Percentiles rank a stretch among this genome's conserved stretches.
These are phyloP conservation scores for Malurus cyaneus DNA, from an alignment of 2,113 vertebrate species.

Conservation along the genomic window DNA sequence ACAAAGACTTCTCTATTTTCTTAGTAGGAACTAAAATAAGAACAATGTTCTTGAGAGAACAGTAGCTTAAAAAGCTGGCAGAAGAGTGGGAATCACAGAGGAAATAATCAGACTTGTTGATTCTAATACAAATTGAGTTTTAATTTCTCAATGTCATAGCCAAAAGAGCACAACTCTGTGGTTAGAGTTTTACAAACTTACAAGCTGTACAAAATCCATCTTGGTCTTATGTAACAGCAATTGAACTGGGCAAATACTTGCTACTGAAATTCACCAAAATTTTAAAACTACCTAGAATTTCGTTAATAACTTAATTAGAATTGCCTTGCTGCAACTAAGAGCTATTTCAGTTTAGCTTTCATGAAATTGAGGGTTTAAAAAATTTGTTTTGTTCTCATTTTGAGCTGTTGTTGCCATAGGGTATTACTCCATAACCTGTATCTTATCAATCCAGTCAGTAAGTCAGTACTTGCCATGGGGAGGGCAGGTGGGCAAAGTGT, in stretches of 20 bases:
- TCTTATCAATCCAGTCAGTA: background rate
- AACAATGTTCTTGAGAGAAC: background rate
- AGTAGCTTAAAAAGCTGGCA: background rate
- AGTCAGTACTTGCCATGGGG: background rate
- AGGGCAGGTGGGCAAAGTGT: background rate
- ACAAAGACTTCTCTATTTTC: background rate
- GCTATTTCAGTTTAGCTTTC: background rate
- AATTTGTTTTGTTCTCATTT: background rate
- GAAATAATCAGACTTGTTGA: background rate
- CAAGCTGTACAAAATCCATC: background rate
- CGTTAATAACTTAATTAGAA: background rate
- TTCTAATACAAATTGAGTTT: background rate
- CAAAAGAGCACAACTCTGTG: background rate
- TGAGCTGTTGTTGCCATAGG: background rate
- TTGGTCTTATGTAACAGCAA: rapidly evolving
- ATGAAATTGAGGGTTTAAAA: background rate
- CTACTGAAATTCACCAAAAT: background rate
- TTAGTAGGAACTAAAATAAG: background rate
- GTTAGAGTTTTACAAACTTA: background rate
- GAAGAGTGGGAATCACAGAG: background rate
- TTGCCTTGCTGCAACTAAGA: background rate
- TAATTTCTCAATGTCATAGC: background rate
- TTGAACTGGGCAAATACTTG: background rate
- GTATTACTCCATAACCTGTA: background rate
- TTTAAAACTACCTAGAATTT: background rate